Evolutionary conservation across 2,888 invertebrate genomes (phyloP), one percentile per base, ranked within the genome.

Genomic region (Eupithecia subfuscata): DNA sequence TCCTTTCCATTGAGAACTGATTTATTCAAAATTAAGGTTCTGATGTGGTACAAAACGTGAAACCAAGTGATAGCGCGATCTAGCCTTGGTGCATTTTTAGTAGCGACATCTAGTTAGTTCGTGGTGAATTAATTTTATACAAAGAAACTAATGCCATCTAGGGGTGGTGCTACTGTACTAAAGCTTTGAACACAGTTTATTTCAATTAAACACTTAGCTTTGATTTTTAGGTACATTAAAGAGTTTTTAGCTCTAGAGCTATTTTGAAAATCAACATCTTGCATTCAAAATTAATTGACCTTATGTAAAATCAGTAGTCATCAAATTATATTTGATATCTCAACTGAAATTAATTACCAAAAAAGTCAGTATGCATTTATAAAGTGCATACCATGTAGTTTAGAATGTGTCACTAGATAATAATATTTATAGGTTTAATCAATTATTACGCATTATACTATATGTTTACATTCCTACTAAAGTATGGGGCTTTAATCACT

Each of bases 291-390:
- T 73, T 64, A 78, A 79, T 56, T 48, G 71, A 73, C 75, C 64
- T 79, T 77, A 73, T 75, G 80, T 70, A 74, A 81, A 81, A 74
- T 40, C 71, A 64, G 76, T 75, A 72, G 72, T 76, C 74, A 69
- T 67, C 65, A 78, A 76, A 79, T 75, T 63, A 52, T 71, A 67
- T 75, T 73, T 79, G 75, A 71, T 67, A 68, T 37, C 5, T 40
- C 4, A 76, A 64, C 72, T 68, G 73, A 76, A 77, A 68, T 77
- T 81, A 82, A 78, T 77, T 69, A 82, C 88, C 90, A 87, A 90
- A 91, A 91, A 91, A 91, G 86, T 90, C 87, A 85, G 86, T 90
- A 82, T 89, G 91, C 91, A 89, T 92, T 92, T 91, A 84, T 84
- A 81, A 91, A 92, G 88, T 91, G 92, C 89, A 87, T 89, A 86